Evolutionary conservation across 2,888 invertebrate genomes (phyloP).

Genomic region (Camptogramma bilineatum): DNA sequence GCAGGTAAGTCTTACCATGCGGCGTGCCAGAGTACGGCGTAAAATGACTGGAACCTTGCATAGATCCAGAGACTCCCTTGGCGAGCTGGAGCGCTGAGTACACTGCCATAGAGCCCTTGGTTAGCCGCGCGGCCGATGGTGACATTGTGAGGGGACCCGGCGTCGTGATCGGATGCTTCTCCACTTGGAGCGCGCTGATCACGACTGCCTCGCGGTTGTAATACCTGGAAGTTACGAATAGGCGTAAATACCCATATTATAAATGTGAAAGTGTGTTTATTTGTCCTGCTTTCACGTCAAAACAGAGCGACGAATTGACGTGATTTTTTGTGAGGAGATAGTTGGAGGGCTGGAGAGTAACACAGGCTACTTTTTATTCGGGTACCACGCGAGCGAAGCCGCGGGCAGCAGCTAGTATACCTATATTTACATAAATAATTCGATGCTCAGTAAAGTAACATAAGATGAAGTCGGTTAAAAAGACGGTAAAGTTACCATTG

Average conservation of each 20-base stretch:
- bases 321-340: too few relatives aligned
- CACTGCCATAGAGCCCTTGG: slow-evolving; percentile 77
- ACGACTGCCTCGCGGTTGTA: slow-evolving; percentile 97
- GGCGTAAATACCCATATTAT: not conserved
- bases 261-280: too few relatives aligned
- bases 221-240: slow-evolving; percentile 85
- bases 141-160: slow-evolving; percentile 93
- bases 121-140: slow-evolving; percentile 85
- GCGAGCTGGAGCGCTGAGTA: slow-evolving; percentile 84
- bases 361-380: too few relatives aligned
- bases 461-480: too few relatives aligned
- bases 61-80: slow-evolving; percentile 76
- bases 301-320: too few relatives aligned
- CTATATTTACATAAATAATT: too few relatives aligned
- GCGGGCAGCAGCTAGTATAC: too few relatives aligned
- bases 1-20: slow-evolving; percentile 60
- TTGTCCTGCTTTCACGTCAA: too few relatives aligned
- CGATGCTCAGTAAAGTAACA: too few relatives aligned
- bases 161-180: slow-evolving; percentile 95
- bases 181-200: slow-evolving; percentile 96
- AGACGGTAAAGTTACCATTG: too few relatives aligned
- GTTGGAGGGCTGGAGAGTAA: too few relatives aligned
- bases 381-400: too few relatives aligned
- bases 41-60: slow-evolving; percentile 86
- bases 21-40: slow-evolving; percentile 88